A percentile compares a stretch with the other conserved stretches of the same genome.
phyloP scores from a whole-genome alignment of 2,888 invertebrate genomes.

The Morpho deidamia region DNA sequence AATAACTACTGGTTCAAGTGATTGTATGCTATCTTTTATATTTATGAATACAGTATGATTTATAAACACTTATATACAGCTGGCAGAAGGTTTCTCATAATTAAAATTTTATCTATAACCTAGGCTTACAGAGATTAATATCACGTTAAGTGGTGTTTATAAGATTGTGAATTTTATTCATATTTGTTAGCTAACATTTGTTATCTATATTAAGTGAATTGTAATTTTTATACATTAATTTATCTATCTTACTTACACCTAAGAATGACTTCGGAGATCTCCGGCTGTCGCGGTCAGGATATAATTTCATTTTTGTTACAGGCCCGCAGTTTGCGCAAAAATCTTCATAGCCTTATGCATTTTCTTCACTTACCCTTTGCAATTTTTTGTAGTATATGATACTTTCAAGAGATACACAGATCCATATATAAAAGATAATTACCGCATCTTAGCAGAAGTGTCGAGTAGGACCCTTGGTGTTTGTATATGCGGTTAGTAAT shows the following conservation, averaged over 20 bases:
- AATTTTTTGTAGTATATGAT: conserved; percentile 95
- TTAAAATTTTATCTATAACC: conserved; percentile 4
- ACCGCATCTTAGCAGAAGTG: conserved; percentile 39
- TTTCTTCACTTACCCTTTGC: conserved; percentile 94
- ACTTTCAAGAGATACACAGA: conserved; percentile 90
- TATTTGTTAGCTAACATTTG: too few relatives aligned
- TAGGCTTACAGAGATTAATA: conserved; percentile 2
- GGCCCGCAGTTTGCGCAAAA: conserved; percentile 88
- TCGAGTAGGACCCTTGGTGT: conserved; percentile 52
- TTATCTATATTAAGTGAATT: too few relatives aligned
- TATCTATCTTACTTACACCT: too few relatives aligned
- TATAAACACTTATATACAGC: neutral
- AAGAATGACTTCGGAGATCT: too few relatives aligned
- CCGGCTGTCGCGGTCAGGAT: too few relatives aligned
- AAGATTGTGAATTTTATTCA: neutral
- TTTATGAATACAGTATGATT: neutral
- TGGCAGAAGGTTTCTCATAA: too few relatives aligned
- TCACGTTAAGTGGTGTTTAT: neutral
- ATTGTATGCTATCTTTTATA: neutral
- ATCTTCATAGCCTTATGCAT: conserved; percentile 92
- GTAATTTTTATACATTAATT: neutral
- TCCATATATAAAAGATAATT: conserved; percentile 77
- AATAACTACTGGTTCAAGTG: neutral
- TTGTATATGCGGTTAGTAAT: conserved; percentile 56
- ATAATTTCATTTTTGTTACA: conserved; percentile 56